A percentile compares a stretch with the other conserved stretches of the same genome.
phyloP scores from a whole-genome alignment of 2,888 invertebrate genomes.

The Netelia inedita region DNA sequence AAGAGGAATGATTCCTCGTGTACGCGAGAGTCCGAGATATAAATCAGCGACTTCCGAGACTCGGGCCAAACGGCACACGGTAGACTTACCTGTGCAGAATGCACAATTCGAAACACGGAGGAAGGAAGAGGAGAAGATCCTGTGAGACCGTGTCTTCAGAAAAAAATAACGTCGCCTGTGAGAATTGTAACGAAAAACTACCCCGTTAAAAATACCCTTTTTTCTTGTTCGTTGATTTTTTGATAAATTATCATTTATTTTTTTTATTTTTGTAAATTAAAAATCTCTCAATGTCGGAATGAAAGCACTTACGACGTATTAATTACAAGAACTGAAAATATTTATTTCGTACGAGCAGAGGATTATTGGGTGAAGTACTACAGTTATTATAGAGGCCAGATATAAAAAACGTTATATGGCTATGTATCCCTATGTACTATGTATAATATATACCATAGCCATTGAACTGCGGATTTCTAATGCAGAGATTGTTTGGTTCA shows the following conservation, averaged over 20 bases:
- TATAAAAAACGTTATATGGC: background rate
- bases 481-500: background rate
- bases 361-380: too few relatives aligned
- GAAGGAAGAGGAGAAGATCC: background rate
- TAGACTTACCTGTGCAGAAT: background rate
- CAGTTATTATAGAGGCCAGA: constrained; percentile 6
- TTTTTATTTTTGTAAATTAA: too few relatives aligned
- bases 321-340: too few relatives aligned
- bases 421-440: background rate
- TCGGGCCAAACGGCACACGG: constrained; percentile 5
- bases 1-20: constrained; percentile 44
- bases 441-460: constrained; percentile 16
- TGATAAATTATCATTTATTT: too few relatives aligned
- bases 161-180: too few relatives aligned
- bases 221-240: too few relatives aligned
- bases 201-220: too few relatives aligned
- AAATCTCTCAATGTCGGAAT: too few relatives aligned
- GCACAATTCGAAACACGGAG: background rate
- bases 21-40: constrained; percentile 50
- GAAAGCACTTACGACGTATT: too few relatives aligned
- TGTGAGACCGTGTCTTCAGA: too few relatives aligned
- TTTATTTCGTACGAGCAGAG: too few relatives aligned
- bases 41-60: constrained; percentile 63
- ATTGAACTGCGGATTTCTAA: constrained; percentile 39
- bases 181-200: too few relatives aligned